phyloP scores from a whole-genome alignment of 2,797 vertebrate species.

The Acestrorhynchus altus region DNA sequence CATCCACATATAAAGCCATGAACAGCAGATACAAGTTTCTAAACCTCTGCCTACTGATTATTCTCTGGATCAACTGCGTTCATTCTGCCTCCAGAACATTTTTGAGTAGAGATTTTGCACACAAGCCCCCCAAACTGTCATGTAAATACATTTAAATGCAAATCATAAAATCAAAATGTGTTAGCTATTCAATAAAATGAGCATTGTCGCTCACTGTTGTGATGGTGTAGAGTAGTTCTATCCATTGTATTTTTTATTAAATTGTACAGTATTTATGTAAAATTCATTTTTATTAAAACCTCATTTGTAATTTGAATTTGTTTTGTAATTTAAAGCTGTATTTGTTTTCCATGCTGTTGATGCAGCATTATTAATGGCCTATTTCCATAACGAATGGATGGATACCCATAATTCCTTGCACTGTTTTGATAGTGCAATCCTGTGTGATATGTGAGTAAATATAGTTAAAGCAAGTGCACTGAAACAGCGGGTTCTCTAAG shows the following conservation, averaged over 20 bases:
- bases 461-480: background rate
- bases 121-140: background rate
- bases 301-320: background rate
- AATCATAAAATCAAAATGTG: background rate
- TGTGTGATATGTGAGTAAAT: background rate
- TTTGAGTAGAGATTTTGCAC: no score
- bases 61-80: no score
- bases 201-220: no score
- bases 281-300: background rate
- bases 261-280: conserved; percentile 8
- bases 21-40: no score
- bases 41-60: no score
- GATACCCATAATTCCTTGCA: background rate
- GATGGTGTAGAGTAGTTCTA: background rate
- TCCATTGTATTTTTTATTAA: background rate
- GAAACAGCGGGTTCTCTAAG: background rate
- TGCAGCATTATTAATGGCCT: background rate
- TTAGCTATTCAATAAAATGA: background rate
- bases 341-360: background rate
- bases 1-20: no score
- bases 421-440: background rate
- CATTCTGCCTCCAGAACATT: no score
- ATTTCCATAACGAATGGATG: background rate
- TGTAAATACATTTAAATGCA: background rate
- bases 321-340: background rate